Base-by-base conservation (phyloP, 1,140 invertebrate species). In the Pentalonia nigronervosa region DNA sequence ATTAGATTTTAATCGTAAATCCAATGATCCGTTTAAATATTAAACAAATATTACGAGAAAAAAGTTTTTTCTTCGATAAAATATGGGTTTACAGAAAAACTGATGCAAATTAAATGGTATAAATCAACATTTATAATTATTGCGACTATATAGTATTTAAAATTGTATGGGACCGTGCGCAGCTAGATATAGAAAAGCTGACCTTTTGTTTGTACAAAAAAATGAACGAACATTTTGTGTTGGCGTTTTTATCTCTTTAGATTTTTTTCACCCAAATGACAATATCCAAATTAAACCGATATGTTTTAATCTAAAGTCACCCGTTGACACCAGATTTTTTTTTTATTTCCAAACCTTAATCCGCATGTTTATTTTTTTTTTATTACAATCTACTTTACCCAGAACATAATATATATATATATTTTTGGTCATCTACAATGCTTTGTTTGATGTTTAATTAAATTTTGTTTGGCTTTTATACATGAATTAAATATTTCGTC, bases 261-360 rank as follows among this genome's bases (percentile, higher is more conserved):
- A 50, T 93, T 90, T 90, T 90, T 90, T 90, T 67, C 30, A 41
- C 34, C 23, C 50, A 41, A 83, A 92, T 23, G 48, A 93, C 91
- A 93, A 93, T 93, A 93, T 93, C 48, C 25, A 93, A 93, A 93
- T 93, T 86, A 93, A 93, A 93, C 91, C 91, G 76, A 93, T 93
- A 93, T 30, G 60, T 93, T 93, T 91, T 93, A 84, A 81, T 84
- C 48, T 84, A 53, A 93, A 93, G 91, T 93, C 48, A 84, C 91
- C 81, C 67, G 91, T 86, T 86, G 91, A 93, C 81, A 86, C 23
- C 47, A 34, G 25, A 0, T 83, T 83, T 92, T 92, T 84, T 83
- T 83, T 84, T 50, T 84, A 36, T 86, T 84, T 25, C 48, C 25
- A 56, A 83, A 93, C 76, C 36, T 53, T 93, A 53, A 84, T 50